Conservation (phyloP, 2,113 vertebrate genomes). For the Ptychochromis oligacanthus region DNA sequence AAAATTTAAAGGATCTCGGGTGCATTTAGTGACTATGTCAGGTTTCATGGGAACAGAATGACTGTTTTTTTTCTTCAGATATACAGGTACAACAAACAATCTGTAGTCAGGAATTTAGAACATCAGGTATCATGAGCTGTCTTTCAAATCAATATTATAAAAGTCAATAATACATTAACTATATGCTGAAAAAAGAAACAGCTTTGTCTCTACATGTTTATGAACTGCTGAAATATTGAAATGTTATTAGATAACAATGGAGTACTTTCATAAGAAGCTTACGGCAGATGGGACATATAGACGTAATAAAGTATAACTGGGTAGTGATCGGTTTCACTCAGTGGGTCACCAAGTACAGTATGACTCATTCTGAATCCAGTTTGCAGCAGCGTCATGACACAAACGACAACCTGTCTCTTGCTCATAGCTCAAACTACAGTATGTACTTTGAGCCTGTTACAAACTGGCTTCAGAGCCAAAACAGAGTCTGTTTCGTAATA, state of each 20-base stretch:
- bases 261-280: not conserved
- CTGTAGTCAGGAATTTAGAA: not conserved
- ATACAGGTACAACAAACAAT: not conserved
- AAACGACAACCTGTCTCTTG: not conserved
- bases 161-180: not conserved
- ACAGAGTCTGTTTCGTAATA: not conserved
- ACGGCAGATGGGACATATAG: not conserved
- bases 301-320: not conserved
- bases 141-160: not conserved
- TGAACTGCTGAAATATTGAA: not conserved
- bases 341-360: not conserved
- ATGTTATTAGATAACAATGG: not conserved
- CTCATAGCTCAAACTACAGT: not conserved
- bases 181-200: not conserved
- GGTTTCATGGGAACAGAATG: too few relatives aligned
- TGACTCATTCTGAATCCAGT: slow-evolving; percentile 35
- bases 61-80: not conserved
- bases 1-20: too few relatives aligned
- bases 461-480: not conserved
- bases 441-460: not conserved
- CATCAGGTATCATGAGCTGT: not conserved
- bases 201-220: not conserved
- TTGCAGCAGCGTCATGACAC: slow-evolving; percentile 10
- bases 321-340: not conserved
- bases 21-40: not conserved